Conservation (phyloP, 2,113 vertebrate genomes). For the Phasianus colchicus region DNA sequence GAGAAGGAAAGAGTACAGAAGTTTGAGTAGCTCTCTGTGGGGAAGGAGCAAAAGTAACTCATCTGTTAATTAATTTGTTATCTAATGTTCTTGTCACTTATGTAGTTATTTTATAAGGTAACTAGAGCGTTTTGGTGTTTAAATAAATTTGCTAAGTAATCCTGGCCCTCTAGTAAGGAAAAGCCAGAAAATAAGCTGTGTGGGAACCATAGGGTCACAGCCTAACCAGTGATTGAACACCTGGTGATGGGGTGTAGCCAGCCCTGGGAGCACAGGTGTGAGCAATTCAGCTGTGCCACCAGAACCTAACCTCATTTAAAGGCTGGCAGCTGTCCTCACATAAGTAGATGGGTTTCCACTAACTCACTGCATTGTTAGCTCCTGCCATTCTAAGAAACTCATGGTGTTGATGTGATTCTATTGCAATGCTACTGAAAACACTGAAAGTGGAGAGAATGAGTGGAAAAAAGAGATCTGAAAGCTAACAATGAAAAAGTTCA, state of each 20-base stretch:
- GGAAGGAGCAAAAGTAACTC: neutral
- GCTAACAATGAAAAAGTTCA: neutral
- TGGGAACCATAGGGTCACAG: no score
- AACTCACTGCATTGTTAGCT: neutral
- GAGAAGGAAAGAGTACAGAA: neutral
- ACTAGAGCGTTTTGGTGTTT: neutral
- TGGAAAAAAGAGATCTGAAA: neutral
- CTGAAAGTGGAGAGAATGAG: neutral
- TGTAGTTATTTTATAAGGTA: neutral
- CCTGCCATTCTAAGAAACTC: neutral
- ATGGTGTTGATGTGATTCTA: neutral
- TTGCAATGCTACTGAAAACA: neutral
- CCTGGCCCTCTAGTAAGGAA: neutral
- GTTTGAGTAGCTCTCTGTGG: neutral
- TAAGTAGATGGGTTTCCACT: neutral
- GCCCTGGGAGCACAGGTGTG: no score
- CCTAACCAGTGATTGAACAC: no score
- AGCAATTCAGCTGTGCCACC: no score
- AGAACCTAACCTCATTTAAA: no score
- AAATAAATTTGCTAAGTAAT: neutral
- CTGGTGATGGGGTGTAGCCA: no score
- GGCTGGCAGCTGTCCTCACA: no score
- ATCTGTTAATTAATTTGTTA: neutral
- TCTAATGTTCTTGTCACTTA: neutral
- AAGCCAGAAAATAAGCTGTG: neutral